A percentile compares a stretch with the other conserved stretches of the same genome.
These are phyloP conservation scores for Slavum lentiscoides DNA, from an alignment of 2,888 invertebrate species.

Conservation along the genomic window DNA sequence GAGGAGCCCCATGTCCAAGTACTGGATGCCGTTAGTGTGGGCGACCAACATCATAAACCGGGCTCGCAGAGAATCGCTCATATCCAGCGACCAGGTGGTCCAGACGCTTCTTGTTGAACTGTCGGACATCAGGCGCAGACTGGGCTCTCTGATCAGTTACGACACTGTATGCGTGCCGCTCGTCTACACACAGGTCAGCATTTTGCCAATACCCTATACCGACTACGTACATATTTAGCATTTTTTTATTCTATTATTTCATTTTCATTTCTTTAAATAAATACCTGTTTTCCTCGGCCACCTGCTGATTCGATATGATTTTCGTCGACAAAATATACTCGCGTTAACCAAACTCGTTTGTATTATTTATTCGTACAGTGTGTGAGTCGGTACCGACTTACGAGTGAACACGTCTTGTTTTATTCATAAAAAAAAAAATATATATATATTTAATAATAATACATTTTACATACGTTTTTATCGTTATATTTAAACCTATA, in stretches of 20 bases:
- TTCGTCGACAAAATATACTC: background rate
- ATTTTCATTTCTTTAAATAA: conserved; percentile 14
- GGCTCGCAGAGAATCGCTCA: conserved; percentile 81
- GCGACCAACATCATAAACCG: conserved; percentile 89
- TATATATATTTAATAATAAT: too few species aligned
- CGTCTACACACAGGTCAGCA: conserved; percentile 84
- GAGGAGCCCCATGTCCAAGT: conserved; percentile 84
- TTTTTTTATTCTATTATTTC: conserved; percentile 19
- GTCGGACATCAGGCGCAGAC: conserved; percentile 81
- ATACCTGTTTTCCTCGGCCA: background rate
- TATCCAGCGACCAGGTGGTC: conserved; percentile 87
- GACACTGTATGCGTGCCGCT: conserved; percentile 91
- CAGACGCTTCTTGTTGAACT: conserved; percentile 87
- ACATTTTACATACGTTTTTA: too few species aligned
- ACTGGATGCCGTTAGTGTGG: conserved; percentile 94
- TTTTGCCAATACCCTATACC: conserved; percentile 44
- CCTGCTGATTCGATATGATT: conserved; percentile 18
- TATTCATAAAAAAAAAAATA: too few species aligned
- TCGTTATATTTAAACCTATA: too few species aligned
- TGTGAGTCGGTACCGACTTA: too few species aligned
- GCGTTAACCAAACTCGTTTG: too few species aligned
- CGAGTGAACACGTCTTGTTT: too few species aligned
- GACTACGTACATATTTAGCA: conserved; percentile 22
- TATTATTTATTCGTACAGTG: too few species aligned
- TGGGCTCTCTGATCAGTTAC: conserved; percentile 85